phyloP scores from a whole-genome alignment of 92 coral and sea anemone genomes.

The Ricordea florida region DNA sequence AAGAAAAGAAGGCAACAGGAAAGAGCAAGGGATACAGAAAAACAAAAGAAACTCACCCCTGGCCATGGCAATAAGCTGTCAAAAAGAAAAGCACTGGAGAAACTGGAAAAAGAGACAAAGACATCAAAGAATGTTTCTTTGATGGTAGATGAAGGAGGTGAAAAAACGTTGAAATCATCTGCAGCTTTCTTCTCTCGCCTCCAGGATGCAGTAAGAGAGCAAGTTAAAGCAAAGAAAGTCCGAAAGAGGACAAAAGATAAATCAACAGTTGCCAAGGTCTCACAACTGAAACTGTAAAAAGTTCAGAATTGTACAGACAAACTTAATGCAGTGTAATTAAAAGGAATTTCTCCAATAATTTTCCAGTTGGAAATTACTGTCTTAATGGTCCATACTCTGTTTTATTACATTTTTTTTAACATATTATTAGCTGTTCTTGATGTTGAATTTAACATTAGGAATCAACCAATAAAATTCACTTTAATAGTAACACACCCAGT shows the following conservation, averaged over 20 bases:
- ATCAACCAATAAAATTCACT: too few species aligned
- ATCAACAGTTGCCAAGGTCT: constrained; percentile 31
- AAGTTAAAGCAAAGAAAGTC: constrained; percentile 70
- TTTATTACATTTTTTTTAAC: too few species aligned
- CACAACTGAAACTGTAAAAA: constrained; percentile 73
- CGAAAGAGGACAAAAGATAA: constrained; percentile 49
- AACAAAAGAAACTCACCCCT: constrained; percentile 65
- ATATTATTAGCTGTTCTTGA: too few species aligned
- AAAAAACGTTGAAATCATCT: constrained; percentile 71
- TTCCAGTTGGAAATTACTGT: too few species aligned
- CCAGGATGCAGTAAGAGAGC: constrained; percentile 87
- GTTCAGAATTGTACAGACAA: neutral
- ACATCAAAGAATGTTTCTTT: constrained; percentile 67
- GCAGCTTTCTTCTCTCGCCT: constrained; percentile 90
- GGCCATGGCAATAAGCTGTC: constrained; percentile 93
- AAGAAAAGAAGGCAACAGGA: constrained; percentile 83
- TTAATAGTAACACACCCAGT: too few species aligned
- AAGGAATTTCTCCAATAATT: too few species aligned
- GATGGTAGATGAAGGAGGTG: constrained; percentile 51
- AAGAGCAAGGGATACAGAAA: constrained; percentile 72
- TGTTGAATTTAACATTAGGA: too few species aligned
- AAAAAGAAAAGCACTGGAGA: constrained; percentile 73
- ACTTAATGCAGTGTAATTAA: neutral
- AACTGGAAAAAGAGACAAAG: constrained; percentile 68
- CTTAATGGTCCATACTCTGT: too few species aligned